Conservation (phyloP, 2,888 invertebrate genomes). For the Colostygia pectinataria region DNA sequence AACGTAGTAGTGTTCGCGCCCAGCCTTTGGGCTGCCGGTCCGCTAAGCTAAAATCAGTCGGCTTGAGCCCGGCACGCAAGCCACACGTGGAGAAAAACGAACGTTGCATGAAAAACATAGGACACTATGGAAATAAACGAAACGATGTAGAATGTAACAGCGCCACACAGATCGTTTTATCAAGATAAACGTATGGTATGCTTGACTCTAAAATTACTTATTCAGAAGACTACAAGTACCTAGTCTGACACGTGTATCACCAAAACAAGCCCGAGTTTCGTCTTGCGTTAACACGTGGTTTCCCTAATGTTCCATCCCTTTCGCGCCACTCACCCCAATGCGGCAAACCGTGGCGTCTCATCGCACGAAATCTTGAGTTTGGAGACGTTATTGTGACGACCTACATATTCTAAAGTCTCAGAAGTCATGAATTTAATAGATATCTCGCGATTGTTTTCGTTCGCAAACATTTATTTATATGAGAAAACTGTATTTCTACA, state of each 20-base stretch:
- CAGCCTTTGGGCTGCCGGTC: slow-evolving; percentile 20
- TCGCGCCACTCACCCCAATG: slow-evolving; percentile 63
- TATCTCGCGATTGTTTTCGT: slow-evolving; percentile 25
- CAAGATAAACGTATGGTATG: slow-evolving; percentile 3
- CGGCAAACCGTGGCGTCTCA: slow-evolving; percentile 69
- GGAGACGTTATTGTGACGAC: slow-evolving; percentile 33
- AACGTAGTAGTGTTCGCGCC: slow-evolving; percentile 47
- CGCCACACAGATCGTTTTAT: not conserved
- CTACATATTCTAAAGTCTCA: slow-evolving; percentile 30
- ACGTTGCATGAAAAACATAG: not conserved
- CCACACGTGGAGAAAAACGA: slow-evolving; percentile 18
- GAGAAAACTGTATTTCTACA: not conserved
- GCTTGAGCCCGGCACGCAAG: slow-evolving; percentile 39
- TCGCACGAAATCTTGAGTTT: slow-evolving; percentile 55
- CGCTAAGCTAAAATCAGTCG: slow-evolving; percentile 43
- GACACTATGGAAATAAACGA: not conserved
- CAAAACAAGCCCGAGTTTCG: slow-evolving; percentile 33
- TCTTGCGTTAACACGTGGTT: slow-evolving; percentile 40
- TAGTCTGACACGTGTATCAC: slow-evolving; percentile 40
- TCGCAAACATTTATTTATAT: not conserved
- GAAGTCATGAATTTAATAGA: slow-evolving; percentile 36
- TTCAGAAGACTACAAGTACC: slow-evolving; percentile 22
- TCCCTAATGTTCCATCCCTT: slow-evolving; percentile 44
- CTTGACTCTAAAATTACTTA: slow-evolving; percentile 17
- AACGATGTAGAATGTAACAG: not conserved